These are phyloP conservation scores for Chloroceryle amazona DNA, from an alignment of 2,797 vertebrate genomes.

Conservation along the genomic window DNA sequence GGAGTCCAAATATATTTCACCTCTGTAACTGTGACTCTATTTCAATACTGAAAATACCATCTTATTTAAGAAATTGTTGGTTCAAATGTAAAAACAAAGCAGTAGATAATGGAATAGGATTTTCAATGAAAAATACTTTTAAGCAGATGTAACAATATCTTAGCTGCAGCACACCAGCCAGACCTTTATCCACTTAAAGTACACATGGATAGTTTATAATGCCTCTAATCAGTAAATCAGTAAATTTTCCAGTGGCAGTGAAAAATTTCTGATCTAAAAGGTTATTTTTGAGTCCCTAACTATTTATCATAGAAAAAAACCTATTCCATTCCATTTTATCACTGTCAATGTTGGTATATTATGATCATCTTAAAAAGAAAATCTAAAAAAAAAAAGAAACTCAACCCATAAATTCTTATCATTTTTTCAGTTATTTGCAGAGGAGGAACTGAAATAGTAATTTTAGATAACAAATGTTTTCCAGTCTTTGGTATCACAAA, in stretches of 20 bases:
- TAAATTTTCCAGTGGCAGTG: background rate
- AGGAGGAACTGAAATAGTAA: background rate
- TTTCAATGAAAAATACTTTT: background rate
- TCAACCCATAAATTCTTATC: background rate
- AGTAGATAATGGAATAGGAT: background rate
- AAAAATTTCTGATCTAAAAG: constrained; percentile 28
- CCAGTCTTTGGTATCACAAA: background rate
- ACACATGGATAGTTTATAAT: background rate
- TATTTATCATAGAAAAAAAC: constrained; percentile 41
- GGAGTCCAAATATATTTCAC: background rate
- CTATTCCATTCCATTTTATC: constrained; percentile 29
- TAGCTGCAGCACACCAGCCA: background rate
- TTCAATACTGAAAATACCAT: background rate
- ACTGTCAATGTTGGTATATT: constrained; percentile 1
- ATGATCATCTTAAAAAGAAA: background rate
- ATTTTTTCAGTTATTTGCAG: constrained; percentile 11
- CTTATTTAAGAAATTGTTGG: background rate
- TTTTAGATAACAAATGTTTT: constrained; percentile 5
- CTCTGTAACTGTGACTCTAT: background rate
- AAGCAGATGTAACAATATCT: background rate
- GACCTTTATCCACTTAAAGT: background rate
- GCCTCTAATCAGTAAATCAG: background rate
- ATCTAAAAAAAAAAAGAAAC: background rate
- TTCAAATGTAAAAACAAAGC: background rate
- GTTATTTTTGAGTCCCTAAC: background rate